Evolutionary conservation across 2,888 invertebrate genomes (phyloP).

Genomic region (Spisula subtruncata): DNA sequence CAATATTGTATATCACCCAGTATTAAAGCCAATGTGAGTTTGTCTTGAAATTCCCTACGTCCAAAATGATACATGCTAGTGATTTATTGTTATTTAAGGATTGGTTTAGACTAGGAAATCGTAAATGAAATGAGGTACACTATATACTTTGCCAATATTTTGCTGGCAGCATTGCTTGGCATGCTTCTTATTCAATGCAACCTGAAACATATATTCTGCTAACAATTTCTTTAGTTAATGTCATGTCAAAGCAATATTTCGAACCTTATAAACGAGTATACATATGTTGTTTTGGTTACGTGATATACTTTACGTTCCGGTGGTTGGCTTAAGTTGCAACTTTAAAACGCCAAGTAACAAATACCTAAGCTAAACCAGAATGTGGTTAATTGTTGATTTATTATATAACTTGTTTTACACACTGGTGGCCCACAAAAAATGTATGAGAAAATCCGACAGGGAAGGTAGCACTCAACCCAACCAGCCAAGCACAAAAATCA

Average conservation of each 20-base stretch:
- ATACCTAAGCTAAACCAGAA: too few species aligned
- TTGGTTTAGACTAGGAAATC: background rate
- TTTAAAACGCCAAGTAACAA: too few species aligned
- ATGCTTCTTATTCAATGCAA: slow-evolving; percentile 17
- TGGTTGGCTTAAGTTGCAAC: background rate
- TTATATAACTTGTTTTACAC: too few species aligned
- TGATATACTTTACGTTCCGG: background rate
- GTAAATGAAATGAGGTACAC: background rate
- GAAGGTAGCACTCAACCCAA: too few species aligned
- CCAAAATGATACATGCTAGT: background rate
- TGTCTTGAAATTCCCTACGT: background rate
- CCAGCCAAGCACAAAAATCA: too few species aligned
- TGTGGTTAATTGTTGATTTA: too few species aligned
- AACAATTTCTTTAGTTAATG: slow-evolving; percentile 31
- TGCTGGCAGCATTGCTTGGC: slow-evolving; percentile 30
- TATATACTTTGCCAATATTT: slow-evolving; percentile 19
- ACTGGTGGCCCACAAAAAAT: too few species aligned
- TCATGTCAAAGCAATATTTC: slow-evolving; percentile 12
- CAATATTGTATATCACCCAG: background rate
- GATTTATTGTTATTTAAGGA: slow-evolving; percentile 7
- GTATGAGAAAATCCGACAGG: too few species aligned
- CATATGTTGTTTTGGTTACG: slow-evolving; percentile 21
- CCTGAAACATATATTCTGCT: slow-evolving; percentile 3
- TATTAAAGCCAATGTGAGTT: background rate
- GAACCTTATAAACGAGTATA: background rate